Evolutionary conservation across 1,140 invertebrate species (phyloP).

Genomic region (Adelges cooleyi): DNA sequence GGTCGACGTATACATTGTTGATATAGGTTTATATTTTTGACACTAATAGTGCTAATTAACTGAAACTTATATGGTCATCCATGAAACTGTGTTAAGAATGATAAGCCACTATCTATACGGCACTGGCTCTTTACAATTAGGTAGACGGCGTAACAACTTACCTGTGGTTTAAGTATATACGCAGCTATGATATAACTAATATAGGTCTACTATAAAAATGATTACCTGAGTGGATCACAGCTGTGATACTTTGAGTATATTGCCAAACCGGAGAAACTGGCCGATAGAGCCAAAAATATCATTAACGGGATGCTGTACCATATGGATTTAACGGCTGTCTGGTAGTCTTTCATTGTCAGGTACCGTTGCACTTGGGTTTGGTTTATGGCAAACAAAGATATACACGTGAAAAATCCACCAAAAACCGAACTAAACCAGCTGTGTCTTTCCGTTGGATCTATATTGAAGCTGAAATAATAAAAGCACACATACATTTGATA

Average conservation of each 20-base stretch:
- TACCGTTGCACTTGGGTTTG: conserved; percentile 80
- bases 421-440: conserved; percentile 59
- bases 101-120: too few species aligned
- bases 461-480: conserved; percentile 38
- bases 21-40: too few species aligned
- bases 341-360: conserved; percentile 55
- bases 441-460: conserved; percentile 62
- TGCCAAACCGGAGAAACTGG: conserved; percentile 63
- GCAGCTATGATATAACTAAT: too few species aligned
- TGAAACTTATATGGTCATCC: too few species aligned
- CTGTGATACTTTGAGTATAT: conserved; percentile 62
- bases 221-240: conserved; percentile 53
- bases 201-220: too few species aligned
- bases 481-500: too few species aligned
- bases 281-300: conserved; percentile 51
- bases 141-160: too few species aligned
- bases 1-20: too few species aligned
- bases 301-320: conserved; percentile 62
- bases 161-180: too few species aligned
- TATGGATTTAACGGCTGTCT: conserved; percentile 49
- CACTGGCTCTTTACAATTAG: too few species aligned
- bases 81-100: too few species aligned
- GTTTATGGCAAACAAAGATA: conserved; percentile 69
- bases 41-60: too few species aligned
- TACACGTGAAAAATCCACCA: conserved; percentile 60